Base-by-base conservation (phyloP, 2,888 invertebrate species). In the Erebia epiphron region DNA sequence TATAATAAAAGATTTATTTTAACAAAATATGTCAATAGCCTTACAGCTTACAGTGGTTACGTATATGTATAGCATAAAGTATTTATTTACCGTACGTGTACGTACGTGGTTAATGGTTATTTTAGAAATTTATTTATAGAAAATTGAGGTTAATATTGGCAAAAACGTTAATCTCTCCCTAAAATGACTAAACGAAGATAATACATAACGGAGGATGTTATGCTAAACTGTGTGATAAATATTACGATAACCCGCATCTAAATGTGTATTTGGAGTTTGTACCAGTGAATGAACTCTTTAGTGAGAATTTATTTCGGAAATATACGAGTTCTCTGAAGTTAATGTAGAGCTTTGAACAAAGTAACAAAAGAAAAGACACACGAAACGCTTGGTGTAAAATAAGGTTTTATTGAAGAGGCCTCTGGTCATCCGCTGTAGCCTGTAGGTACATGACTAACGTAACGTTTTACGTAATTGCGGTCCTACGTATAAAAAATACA, bases 401-500 rank as follows among this genome's bases (percentile, higher is more conserved):
- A 16, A 54, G 10, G 16, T 18, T 18, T 18, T 54, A 4, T 11
- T 16, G 54, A 54, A 58, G 14, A 57, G 57, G 57, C 35, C 57
- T 35, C 56, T 13, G 56, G 21, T 35, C 57, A 35, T 35, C 57
- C 57, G 35, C 57, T 35, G 14, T 35, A n/a, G n/a, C 21, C 21
- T 35, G n/a, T n/a, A 58, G n/a, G 2, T 60, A 16, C 61, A 43
- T 43, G 61, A 43, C 16, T 46, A 61, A 43, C 43, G 18, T 9
- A 61, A 61, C 61, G 61, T 61, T 43, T 60, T 43, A 61, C 43
- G 16, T 61, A 43, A 16, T 18, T 18, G 41, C 16, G 0, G 1
- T n/a, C 49, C 49, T 50, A 16, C 52, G 10, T 54, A 18, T 18
- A 18, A 18, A 54, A 57, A 62, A 65, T 73, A 74, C 74, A 58